Evolutionary conservation across 2,113 vertebrate genomes (phyloP).

Genomic region (Nesogale talazaci): DNA sequence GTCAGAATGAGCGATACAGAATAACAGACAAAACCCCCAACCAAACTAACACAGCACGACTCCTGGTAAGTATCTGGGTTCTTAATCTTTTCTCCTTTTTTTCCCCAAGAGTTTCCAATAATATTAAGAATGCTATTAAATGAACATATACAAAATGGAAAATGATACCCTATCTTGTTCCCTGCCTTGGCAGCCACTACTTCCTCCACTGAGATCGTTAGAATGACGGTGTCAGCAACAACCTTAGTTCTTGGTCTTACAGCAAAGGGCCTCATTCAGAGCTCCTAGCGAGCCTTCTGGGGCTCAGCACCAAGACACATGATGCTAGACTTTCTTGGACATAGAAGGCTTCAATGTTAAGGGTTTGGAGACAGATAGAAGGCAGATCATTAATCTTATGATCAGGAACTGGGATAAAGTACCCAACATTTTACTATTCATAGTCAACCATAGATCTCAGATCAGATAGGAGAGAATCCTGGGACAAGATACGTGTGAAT

Average conservation of each 20-base stretch:
- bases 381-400: not conserved
- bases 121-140: not conserved
- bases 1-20: not conserved
- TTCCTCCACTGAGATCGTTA: not conserved
- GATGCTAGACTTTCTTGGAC: not conserved
- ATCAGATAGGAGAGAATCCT: not conserved
- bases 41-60: not conserved
- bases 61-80: not conserved
- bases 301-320: not conserved
- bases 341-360: not conserved
- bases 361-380: not conserved
- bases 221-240: not conserved
- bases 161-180: not conserved
- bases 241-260: not conserved
- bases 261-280: not conserved
- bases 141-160: not conserved
- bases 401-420: not conserved
- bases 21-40: too few relatives aligned
- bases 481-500: not conserved
- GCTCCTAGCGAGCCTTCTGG: not conserved
- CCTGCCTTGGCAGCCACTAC: not conserved
- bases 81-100: not conserved
- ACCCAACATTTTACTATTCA: not conserved
- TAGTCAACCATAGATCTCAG: not conserved
- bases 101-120: not conserved